Conservation (phyloP, 1,140 invertebrate genomes). For the Eupristina koningsbergeri region DNA sequence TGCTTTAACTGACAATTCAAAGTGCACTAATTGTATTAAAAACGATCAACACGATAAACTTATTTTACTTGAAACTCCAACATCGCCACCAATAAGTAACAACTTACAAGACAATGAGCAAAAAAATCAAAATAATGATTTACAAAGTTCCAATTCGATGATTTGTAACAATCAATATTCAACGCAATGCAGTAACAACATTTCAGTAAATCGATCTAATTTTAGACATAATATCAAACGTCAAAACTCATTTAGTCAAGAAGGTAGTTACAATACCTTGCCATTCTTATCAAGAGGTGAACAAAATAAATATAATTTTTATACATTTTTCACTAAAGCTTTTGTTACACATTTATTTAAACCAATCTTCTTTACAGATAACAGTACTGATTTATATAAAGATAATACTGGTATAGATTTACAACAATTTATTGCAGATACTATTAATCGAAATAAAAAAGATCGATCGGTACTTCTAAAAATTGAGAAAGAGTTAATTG, state of each 20-base stretch:
- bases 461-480: slow-evolving; percentile 88
- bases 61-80: slow-evolving; percentile 66
- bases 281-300: slow-evolving; percentile 78
- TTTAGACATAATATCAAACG: slow-evolving; percentile 75
- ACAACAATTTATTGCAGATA: slow-evolving; percentile 90
- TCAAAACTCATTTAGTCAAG: slow-evolving; percentile 77
- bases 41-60: slow-evolving; percentile 68
- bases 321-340: neutral
- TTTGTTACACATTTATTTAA: neutral
- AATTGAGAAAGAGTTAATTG: slow-evolving; percentile 90
- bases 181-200: slow-evolving; percentile 72
- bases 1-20: slow-evolving; percentile 53
- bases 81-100: too few relatives aligned
- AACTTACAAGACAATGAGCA: too few relatives aligned
- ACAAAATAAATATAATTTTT: neutral
- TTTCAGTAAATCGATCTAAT: slow-evolving; percentile 69
- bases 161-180: slow-evolving; percentile 73
- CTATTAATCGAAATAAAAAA: slow-evolving; percentile 90
- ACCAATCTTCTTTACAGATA: slow-evolving; percentile 75
- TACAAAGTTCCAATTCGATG: slow-evolving; percentile 63
- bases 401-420: slow-evolving; percentile 88
- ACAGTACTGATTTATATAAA: slow-evolving; percentile 85
- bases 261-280: slow-evolving; percentile 77
- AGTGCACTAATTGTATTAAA: slow-evolving; percentile 71
- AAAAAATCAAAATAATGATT: slow-evolving; percentile 60